Evolutionary conservation across 2,113 vertebrate species (phyloP).

Genomic region (Benitochromis conjunctus): DNA sequence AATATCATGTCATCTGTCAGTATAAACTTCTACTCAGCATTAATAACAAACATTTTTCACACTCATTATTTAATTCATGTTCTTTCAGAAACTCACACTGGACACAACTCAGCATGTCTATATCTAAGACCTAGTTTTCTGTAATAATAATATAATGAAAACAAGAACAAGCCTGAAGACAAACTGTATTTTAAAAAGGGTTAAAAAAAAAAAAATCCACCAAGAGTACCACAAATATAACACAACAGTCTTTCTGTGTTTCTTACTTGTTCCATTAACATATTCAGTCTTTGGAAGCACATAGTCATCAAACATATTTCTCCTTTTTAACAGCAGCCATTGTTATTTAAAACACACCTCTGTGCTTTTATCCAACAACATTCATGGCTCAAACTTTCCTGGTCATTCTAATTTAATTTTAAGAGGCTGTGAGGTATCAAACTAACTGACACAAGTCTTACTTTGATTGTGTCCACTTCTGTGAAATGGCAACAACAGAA

Average conservation of each 20-base stretch:
- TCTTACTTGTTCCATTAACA: neutral
- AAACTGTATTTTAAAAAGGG: conserved; percentile 13
- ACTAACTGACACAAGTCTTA: neutral
- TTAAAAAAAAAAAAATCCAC: conserved; percentile 25
- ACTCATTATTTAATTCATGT: conserved; percentile 7
- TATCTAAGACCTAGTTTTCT: conserved; percentile 2
- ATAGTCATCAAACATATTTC: neutral
- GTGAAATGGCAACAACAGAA: neutral
- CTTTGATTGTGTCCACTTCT: neutral
- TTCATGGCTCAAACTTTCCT: conserved; percentile 33
- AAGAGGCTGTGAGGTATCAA: conserved; percentile 35
- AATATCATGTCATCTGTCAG: conserved; percentile 5
- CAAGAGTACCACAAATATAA: neutral
- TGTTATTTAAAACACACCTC: conserved; percentile 4
- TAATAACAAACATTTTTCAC: conserved; percentile 41
- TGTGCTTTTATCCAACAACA: conserved; percentile 7
- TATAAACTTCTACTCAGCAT: conserved; percentile 35
- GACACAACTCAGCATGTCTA: conserved; percentile 20
- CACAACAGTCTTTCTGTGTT: neutral
- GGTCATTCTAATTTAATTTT: conserved; percentile 4
- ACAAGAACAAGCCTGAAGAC: conserved; percentile 4
- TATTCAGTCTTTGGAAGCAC: neutral
- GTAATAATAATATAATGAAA: conserved; percentile 13
- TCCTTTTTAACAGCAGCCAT: neutral
- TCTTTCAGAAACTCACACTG: conserved; percentile 27